These are phyloP conservation scores for Patella caerulea DNA, from an alignment of 2,888 invertebrate genomes.

Conservation along the genomic window DNA sequence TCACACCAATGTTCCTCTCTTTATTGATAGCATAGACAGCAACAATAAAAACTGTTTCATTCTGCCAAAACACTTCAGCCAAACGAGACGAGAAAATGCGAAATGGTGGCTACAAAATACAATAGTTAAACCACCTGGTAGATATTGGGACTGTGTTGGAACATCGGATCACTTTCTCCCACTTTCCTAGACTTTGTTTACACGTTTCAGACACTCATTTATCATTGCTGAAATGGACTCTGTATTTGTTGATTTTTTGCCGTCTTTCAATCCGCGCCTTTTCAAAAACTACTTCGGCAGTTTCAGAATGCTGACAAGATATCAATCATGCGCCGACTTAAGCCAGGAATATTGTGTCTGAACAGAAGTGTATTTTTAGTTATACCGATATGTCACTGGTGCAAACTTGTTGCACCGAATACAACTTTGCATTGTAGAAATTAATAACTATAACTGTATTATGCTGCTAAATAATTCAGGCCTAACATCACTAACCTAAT, in stretches of 20 bases:
- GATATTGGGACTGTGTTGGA: constrained; percentile 5
- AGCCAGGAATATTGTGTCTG: too few species aligned
- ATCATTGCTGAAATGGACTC: not conserved
- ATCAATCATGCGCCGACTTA: too few species aligned
- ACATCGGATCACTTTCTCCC: not conserved
- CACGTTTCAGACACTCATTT: constrained; percentile 5
- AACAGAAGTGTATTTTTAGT: too few species aligned
- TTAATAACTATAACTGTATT: too few species aligned
- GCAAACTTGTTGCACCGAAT: too few species aligned
- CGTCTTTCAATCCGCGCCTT: not conserved
- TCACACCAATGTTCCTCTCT: too few species aligned
- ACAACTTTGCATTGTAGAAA: too few species aligned
- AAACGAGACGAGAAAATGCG: constrained; percentile 10
- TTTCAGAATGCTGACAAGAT: too few species aligned
- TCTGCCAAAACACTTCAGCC: constrained; percentile 5
- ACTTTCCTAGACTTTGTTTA: constrained; percentile 1
- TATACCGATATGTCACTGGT: too few species aligned
- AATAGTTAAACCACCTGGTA: constrained; percentile 7
- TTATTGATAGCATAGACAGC: too few species aligned
- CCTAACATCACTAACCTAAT: too few species aligned
- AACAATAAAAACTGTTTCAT: not conserved
- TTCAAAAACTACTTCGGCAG: constrained; percentile 2
- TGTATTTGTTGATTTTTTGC: not conserved
- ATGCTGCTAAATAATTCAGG: too few species aligned
- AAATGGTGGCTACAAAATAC: not conserved